A percentile compares a stretch with the other conserved stretches of the same genome.
These are phyloP conservation scores for Trinectes maculatus DNA, from an alignment of 2,113 vertebrate genomes.

Conservation along the genomic window DNA sequence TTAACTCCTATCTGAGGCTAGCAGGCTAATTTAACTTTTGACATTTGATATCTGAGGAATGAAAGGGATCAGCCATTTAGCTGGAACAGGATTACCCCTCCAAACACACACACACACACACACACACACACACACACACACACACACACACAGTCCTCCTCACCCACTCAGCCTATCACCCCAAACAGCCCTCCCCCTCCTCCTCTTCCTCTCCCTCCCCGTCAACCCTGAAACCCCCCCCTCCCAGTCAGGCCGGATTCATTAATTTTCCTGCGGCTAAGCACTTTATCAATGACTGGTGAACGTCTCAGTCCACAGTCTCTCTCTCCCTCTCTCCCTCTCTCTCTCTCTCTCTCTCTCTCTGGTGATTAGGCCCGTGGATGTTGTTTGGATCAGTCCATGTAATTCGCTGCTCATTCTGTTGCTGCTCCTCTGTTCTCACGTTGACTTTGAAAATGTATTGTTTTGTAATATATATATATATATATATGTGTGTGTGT, in stretches of 20 bases:
- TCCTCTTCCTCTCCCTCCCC: conserved; percentile 41
- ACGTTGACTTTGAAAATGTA: no score
- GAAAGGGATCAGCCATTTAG: conserved; percentile 87
- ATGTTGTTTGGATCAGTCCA: conserved; percentile 63
- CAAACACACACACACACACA: no score
- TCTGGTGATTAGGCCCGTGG: conserved; percentile 63
- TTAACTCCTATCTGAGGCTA: conserved; percentile 84
- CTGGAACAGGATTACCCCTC: conserved; percentile 85
- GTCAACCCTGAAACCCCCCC: conserved; percentile 50
- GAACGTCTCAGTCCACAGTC: conserved; percentile 75
- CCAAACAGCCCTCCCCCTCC: conserved; percentile 47
- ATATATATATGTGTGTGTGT: no score
- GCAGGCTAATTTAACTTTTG: conserved; percentile 88
- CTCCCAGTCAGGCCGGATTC: conserved; percentile 81
- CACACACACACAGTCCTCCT: no score
- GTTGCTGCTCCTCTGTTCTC: conserved; percentile 28
- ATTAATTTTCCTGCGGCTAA: conserved; percentile 85
- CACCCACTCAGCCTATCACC: conserved; percentile 35
- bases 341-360: conserved; percentile 8
- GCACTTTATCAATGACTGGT: conserved; percentile 85
- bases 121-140: no score
- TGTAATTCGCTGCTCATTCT: conserved; percentile 46
- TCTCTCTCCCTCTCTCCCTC: conserved; percentile 28
- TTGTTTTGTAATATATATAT: no score
- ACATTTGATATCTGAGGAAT: conserved; percentile 87